Percentiles rank a stretch among this genome's conserved stretches.
Conservation (phyloP, 2,888 invertebrate genomes). For the Drosophila anomalata region DNA sequence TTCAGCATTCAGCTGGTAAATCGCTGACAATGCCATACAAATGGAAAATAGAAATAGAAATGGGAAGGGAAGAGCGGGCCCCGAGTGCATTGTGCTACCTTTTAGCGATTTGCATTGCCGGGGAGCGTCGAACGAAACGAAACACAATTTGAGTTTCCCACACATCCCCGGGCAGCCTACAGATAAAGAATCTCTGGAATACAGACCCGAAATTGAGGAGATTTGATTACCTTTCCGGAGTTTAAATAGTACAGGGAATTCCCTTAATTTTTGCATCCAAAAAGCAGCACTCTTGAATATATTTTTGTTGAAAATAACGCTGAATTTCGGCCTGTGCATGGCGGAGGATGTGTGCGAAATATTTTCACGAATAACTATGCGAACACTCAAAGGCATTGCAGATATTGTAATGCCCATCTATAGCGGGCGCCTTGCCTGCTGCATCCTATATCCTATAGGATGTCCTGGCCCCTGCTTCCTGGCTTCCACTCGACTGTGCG, state of each 20-base stretch:
- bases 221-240: not conserved
- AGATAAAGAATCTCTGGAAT: slow-evolving; percentile 43
- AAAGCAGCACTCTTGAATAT: not conserved
- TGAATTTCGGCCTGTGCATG: slow-evolving; percentile 18
- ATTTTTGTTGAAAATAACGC: not conserved
- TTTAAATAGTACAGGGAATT: not conserved
- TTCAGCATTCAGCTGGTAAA: slow-evolving; percentile 72
- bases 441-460: not conserved
- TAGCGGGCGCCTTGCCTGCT: slow-evolving; percentile 5
- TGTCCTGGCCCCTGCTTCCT: slow-evolving; percentile 2
- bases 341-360: slow-evolving; percentile 28
- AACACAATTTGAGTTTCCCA: slow-evolving; percentile 73
- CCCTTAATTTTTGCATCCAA: not conserved
- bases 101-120: slow-evolving; percentile 79
- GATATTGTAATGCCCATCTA: slow-evolving; percentile 71
- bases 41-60: slow-evolving; percentile 57
- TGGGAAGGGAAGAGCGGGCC: slow-evolving; percentile 37
- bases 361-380: slow-evolving; percentile 52
- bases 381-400: slow-evolving; percentile 70
- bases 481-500: slow-evolving; percentile 62
- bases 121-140: slow-evolving; percentile 76
- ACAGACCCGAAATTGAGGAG: not conserved
- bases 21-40: slow-evolving; percentile 76
- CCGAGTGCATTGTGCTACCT: slow-evolving; percentile 61
- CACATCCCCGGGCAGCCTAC: slow-evolving; percentile 47